These are phyloP conservation scores for Hydrolagus colliei DNA, from an alignment of 2,797 vertebrate species.

Conservation along the genomic window DNA sequence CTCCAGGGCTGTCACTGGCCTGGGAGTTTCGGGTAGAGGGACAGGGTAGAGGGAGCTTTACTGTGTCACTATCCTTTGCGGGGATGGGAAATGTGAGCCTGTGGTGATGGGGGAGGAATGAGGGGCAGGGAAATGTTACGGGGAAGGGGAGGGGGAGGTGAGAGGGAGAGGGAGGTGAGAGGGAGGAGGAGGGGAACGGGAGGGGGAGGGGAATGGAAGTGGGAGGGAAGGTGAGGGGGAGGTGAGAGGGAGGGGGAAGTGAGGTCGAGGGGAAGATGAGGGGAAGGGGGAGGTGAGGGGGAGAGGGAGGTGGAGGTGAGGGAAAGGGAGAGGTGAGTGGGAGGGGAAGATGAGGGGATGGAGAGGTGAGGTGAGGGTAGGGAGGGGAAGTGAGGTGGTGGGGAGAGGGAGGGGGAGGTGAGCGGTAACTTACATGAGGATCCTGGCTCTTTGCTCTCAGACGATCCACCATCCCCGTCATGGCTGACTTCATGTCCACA, in stretches of 20 bases:
- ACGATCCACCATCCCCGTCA: slow-evolving; percentile 73
- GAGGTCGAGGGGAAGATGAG: slow-evolving; percentile 33
- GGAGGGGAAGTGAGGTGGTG: slow-evolving; percentile 43
- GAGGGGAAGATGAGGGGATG: background rate
- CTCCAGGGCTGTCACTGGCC: background rate
- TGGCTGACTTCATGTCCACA: slow-evolving; percentile 65
- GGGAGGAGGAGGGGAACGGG: slow-evolving; percentile 26
- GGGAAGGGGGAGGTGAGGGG: slow-evolving; percentile 22
- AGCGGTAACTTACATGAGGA: slow-evolving; percentile 66
- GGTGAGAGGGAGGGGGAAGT: slow-evolving; percentile 38
- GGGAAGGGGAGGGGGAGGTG: slow-evolving; percentile 36
- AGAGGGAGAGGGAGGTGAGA: slow-evolving; percentile 31
- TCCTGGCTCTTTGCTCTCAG: slow-evolving; percentile 78
- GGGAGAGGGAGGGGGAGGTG: slow-evolving; percentile 21
- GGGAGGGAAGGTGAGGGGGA: background rate
- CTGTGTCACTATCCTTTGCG: no score
- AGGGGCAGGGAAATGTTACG: slow-evolving; percentile 37
- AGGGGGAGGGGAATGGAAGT: background rate
- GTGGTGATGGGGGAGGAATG: slow-evolving; percentile 18
- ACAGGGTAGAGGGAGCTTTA: background rate
- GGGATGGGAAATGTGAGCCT: slow-evolving; percentile 41
- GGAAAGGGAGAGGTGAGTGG: background rate
- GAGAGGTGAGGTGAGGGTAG: no score
- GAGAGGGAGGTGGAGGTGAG: background rate
- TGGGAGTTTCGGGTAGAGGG: background rate